A percentile compares a stretch with the other conserved stretches of the same genome.
Conservation (phyloP, 2,797 vertebrate species). For the Carduelis carduelis region DNA sequence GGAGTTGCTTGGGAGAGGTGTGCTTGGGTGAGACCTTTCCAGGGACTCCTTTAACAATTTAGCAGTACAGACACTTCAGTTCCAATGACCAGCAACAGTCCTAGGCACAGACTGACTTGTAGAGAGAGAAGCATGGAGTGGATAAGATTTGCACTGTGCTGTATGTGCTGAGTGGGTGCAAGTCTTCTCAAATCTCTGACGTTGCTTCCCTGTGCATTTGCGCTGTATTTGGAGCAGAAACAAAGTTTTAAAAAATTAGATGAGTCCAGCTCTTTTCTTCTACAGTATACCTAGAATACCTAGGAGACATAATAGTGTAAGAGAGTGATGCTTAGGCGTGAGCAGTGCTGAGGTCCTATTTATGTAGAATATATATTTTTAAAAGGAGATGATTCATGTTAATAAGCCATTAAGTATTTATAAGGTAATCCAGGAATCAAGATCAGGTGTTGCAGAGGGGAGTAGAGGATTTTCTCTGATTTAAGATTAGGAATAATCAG, state of each 20-base stretch:
- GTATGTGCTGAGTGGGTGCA: not conserved
- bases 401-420: constrained; percentile 37
- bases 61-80: not conserved
- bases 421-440: constrained; percentile 29
- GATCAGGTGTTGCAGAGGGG: constrained; percentile 10
- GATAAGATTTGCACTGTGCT: fast-evolving
- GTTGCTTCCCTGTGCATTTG: not conserved
- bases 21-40: not conserved
- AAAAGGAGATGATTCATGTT: not conserved
- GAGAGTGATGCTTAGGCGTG: not conserved
- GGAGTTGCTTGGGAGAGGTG: not conserved
- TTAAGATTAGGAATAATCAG: constrained; percentile 51
- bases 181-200: not conserved
- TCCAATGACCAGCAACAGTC: not conserved
- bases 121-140: not conserved
- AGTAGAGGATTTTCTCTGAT: constrained; percentile 27
- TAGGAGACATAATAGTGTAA: not conserved
- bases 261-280: not conserved
- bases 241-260: not conserved
- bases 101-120: not conserved
- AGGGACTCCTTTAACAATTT: not conserved
- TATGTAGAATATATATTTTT: not conserved
- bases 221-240: not conserved
- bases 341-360: not conserved
- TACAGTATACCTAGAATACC: not conserved